Percentiles rank a stretch among this genome's conserved stretches.
Evolutionary conservation across 2,797 vertebrate genomes (phyloP).

Genomic region (Columba guinea): DNA sequence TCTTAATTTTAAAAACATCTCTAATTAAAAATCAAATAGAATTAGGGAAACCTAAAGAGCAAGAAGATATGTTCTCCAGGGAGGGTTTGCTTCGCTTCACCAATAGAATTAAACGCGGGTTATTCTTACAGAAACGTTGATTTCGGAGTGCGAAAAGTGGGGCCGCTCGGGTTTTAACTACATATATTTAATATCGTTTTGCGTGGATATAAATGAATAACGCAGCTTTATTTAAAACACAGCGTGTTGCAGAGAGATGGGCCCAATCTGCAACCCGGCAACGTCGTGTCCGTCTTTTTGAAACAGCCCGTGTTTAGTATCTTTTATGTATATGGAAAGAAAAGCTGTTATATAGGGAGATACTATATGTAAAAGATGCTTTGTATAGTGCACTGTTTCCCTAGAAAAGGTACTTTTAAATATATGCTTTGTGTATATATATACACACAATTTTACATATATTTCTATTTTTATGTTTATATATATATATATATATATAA

Average conservation of each 20-base stretch:
- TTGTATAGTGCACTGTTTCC: background rate
- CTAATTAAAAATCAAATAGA: background rate
- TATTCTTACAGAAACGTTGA: background rate
- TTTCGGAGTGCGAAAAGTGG: accelerated
- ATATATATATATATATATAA: too few relatives aligned
- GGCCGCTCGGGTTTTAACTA: background rate
- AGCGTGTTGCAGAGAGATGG: too few relatives aligned
- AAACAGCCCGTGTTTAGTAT: background rate
- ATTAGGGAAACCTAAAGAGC: background rate
- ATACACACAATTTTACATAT: too few relatives aligned
- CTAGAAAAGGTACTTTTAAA: background rate
- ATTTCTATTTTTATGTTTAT: too few relatives aligned
- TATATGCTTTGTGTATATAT: background rate
- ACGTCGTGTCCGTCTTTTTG: too few relatives aligned
- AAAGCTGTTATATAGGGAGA: background rate
- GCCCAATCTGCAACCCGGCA: too few relatives aligned
- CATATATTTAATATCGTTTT: accelerated
- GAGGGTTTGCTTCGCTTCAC: background rate
- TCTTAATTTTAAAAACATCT: background rate
- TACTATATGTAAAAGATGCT: background rate
- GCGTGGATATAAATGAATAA: background rate
- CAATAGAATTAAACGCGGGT: background rate
- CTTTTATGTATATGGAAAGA: background rate
- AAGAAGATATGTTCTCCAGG: background rate
- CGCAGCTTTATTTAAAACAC: too few relatives aligned